Conservation (phyloP, 2,888 invertebrate genomes). For the Lampropteryx suffumata region DNA sequence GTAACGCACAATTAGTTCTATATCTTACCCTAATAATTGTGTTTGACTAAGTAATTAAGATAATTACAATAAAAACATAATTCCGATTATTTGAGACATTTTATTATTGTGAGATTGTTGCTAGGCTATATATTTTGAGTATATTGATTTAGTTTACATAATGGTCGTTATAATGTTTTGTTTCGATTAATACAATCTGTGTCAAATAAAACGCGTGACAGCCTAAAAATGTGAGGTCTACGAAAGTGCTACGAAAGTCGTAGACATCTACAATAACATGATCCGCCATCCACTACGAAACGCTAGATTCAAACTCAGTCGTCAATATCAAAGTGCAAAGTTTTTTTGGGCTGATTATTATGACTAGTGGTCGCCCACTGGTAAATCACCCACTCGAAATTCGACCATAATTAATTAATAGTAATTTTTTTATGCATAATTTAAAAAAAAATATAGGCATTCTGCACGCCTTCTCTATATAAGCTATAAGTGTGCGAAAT, state of each 20-base stretch:
- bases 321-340: too few species aligned
- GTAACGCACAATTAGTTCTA: conserved; percentile 12
- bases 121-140: not conserved
- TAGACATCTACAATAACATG: conserved; percentile 12
- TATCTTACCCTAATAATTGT: conserved; percentile 18
- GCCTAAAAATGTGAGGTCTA: conserved; percentile 17
- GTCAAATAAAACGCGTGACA: not conserved
- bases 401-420: too few species aligned
- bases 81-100: conserved; percentile 11
- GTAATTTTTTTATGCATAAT: too few species aligned
- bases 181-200: not conserved
- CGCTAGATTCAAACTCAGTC: too few species aligned
- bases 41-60: conserved; percentile 22
- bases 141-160: not conserved
- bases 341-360: too few species aligned
- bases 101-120: conserved; percentile 1
- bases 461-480: too few species aligned
- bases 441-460: too few species aligned
- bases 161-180: not conserved
- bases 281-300: too few species aligned
- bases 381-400: too few species aligned
- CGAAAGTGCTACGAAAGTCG: conserved; percentile 26
- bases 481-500: too few species aligned
- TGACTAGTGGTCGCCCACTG: too few species aligned
- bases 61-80: conserved; percentile 9